Evolutionary conservation across 2,888 invertebrate species (phyloP).

Genomic region (Agonopterix arenella): DNA sequence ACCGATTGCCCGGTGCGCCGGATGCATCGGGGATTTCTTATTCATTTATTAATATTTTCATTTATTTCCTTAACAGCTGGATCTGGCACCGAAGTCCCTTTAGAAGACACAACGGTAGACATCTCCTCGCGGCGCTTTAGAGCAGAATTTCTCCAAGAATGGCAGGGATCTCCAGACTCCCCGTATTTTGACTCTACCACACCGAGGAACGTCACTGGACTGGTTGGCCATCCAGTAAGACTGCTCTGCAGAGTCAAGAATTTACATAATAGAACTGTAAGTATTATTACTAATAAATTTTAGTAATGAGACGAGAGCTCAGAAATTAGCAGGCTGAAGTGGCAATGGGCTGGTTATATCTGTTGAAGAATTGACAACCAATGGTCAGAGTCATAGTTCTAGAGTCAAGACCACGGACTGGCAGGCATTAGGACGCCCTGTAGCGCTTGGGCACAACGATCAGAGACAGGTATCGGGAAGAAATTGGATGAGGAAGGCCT

Average conservation of each 20-base stretch:
- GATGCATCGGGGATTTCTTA: too few relatives aligned
- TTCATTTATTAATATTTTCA: neutral
- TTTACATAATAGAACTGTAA: slow-evolving; percentile 91
- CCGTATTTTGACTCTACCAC: slow-evolving; percentile 89
- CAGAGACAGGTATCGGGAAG: too few relatives aligned
- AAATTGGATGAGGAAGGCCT: too few relatives aligned
- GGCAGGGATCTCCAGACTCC: slow-evolving; percentile 66
- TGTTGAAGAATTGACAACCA: too few relatives aligned
- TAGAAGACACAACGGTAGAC: slow-evolving; percentile 70
- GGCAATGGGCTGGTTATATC: too few relatives aligned
- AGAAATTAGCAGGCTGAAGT: too few relatives aligned
- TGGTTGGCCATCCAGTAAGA: slow-evolving; percentile 90
- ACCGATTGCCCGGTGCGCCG: too few relatives aligned
- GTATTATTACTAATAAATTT: slow-evolving; percentile 30
- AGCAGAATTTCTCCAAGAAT: slow-evolving; percentile 65
- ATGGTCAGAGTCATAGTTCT: too few relatives aligned
- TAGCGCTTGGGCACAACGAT: too few relatives aligned
- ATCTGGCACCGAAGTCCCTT: slow-evolving; percentile 75
- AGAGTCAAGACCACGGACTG: too few relatives aligned
- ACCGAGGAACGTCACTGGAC: slow-evolving; percentile 88
- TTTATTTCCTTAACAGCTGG: slow-evolving; percentile 49
- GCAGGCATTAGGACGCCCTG: too few relatives aligned
- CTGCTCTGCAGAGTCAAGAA: slow-evolving; percentile 91
- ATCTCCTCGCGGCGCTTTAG: slow-evolving; percentile 61
- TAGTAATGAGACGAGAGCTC: too few relatives aligned